Base-by-base conservation (phyloP, 2,888 invertebrate species). In the Platycheirus rosarum region DNA sequence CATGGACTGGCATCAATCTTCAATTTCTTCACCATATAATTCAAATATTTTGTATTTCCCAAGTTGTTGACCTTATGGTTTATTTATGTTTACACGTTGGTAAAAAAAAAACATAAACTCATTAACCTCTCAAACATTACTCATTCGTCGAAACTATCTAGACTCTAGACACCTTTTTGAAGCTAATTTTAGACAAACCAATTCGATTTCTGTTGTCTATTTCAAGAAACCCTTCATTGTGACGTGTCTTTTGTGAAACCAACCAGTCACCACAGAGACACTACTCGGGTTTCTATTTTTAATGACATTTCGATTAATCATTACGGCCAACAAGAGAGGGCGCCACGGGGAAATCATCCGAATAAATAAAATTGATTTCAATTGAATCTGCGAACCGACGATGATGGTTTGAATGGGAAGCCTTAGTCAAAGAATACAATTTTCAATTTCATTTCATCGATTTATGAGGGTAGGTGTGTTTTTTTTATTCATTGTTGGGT, bases 281-380 rank as follows among this genome's bases (percentile, higher is more conserved):
- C 29, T 1, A 16, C 18, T 29, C 2, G 13, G 5, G 35, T 57
- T 69, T 37, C 35, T 35, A 60, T 60, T 68, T 49, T 60, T 35
- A 60, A 68, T 42, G 48, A 51, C 23, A 49, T 74, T 49, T 11
- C 20, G n/a, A 53, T 75, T 51, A 68, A 46, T 68, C 68, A 68
- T n/a, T 29, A 35, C 13, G 20, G n/a, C 23, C 32, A 9, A 18
- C 18, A 14, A 57, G 14, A 57, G 11, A n/a, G 40, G 29, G 51
- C 18, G 44, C 11, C 26, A 16, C 9, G 46, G 16, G 26, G 11
- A 32, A 62, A 46, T 32, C 13, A 7, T 8, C 16, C n/a, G n/a
- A n/a, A n/a, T n/a, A 51, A 4, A 6, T 26, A 11, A 5, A 1
- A n/a, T n/a, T n/a, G 29, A n/a, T 51, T 16, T 51, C 51, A 75